Evolutionary conservation across 2,113 vertebrate genomes (phyloP), one percentile per base, ranked within the genome.

Genomic region (Suricata suricatta): DNA sequence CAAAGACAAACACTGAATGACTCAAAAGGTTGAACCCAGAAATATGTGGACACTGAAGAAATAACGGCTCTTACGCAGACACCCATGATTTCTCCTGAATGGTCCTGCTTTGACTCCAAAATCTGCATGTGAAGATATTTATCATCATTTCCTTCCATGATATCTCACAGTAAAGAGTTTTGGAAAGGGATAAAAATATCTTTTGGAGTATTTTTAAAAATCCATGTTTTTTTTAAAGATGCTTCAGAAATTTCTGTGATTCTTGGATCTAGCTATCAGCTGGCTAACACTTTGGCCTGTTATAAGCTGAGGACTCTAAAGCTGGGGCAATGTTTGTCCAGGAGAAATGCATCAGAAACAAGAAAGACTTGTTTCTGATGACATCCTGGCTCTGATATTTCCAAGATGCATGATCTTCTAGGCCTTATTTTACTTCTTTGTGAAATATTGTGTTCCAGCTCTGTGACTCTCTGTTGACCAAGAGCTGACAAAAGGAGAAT

Each of bases 181-280:
- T 64, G 23, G 50, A 82, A 47, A 74, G 8, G 17, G 3, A 38
- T 33, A 23, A 16, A 66, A 90, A 82, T n/a, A 47, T 63, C 52
- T 21, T 63, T 50, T 71, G 8, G 12, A 31, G 57, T 72, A n/a
- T 82, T 88, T 72, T 54, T 41, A 1, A 33, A 68, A 64, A 87
- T 31, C 15, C 7, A 3, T 52, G 1, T 60, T 7, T 1, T 71
- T 82, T 79, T 47, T 7, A 81, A 91, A 82, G 23, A 91, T 64
- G 2, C 69, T 52, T 80, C 3, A 94, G 96, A 95, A 96, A 35
- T 80, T 97, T 19, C 27, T 68, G 7, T 90, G 92, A 93, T 94
- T 93, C 57, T 25, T 1, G 1, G 10, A 12, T 4, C 93, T 96
- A 95, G 91, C 86, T 96, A 95, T 41, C 15, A 63, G 77, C 57